Percentiles rank a stretch among this genome's conserved stretches.
Evolutionary conservation across 2,113 vertebrate species (phyloP).

Genomic region (Gymnogyps californianus): DNA sequence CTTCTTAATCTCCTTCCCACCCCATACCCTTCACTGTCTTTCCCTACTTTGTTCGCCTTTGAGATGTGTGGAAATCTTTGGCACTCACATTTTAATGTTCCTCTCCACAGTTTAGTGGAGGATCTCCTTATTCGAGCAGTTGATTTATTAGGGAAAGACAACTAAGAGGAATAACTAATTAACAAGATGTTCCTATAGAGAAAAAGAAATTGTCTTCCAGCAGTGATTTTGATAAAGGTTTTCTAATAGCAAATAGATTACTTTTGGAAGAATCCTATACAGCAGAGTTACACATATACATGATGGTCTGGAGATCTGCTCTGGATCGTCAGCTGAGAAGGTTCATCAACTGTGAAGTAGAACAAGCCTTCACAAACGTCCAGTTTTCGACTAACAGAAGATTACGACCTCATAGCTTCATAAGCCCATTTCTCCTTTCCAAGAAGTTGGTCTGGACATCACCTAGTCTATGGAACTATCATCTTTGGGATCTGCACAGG

Average conservation of each 20-base stretch:
- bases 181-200: background rate
- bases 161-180: background rate
- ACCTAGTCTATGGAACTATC: fast-evolving
- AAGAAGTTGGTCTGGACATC: background rate
- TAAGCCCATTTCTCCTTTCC: background rate
- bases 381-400: background rate
- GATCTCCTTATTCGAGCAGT: background rate
- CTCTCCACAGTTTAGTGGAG: background rate
- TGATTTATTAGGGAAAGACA: background rate
- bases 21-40: background rate
- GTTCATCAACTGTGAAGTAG: background rate
- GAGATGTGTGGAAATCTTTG: background rate
- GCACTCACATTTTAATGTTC: background rate
- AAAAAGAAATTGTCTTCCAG: background rate
- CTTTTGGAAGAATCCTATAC: background rate
- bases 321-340: background rate
- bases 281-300: background rate
- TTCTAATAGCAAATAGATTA: background rate
- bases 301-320: background rate
- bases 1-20: background rate
- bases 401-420: fast-evolving
- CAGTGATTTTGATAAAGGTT: background rate
- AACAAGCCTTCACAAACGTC: background rate
- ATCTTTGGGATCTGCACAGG: background rate
- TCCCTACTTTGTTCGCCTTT: background rate